Conservation (phyloP, 2,797 vertebrate species). For the Cuculus canorus region DNA sequence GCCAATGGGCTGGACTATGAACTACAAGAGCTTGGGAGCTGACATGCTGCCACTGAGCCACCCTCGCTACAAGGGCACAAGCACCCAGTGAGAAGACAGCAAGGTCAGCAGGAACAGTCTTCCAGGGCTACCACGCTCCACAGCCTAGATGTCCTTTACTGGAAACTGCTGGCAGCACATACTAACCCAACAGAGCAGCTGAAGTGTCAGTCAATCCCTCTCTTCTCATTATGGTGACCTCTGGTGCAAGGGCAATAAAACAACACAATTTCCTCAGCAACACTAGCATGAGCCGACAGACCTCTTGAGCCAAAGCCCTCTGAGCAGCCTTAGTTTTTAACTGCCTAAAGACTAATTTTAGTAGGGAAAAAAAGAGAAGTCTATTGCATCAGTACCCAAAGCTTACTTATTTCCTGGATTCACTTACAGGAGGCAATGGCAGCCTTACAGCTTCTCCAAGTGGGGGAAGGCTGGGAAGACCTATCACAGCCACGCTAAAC, state of each 20-base stretch:
- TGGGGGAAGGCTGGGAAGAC: neutral
- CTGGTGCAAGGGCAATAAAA: neutral
- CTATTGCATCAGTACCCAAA: neutral
- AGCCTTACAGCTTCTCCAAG: neutral
- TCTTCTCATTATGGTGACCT: neutral
- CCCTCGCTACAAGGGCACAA: neutral
- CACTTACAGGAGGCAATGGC: neutral
- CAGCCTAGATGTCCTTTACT: neutral
- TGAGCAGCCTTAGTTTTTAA: neutral
- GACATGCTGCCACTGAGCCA: accelerated
- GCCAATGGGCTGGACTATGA: neutral
- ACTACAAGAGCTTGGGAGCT: neutral
- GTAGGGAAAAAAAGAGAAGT: neutral
- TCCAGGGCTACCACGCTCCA: neutral
- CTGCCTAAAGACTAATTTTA: neutral
- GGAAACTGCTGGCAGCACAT: neutral
- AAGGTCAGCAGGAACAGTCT: neutral
- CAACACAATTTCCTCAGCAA: neutral
- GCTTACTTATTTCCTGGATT: neutral
- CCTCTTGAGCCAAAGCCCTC: neutral
- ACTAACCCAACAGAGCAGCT: neutral
- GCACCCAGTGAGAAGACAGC: neutral
- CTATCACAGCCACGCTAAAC: neutral
- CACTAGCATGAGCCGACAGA: neutral
- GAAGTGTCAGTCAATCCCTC: neutral